phyloP scores from a whole-genome alignment of 2,797 vertebrate genomes.

The Sebastes itinus region DNA sequence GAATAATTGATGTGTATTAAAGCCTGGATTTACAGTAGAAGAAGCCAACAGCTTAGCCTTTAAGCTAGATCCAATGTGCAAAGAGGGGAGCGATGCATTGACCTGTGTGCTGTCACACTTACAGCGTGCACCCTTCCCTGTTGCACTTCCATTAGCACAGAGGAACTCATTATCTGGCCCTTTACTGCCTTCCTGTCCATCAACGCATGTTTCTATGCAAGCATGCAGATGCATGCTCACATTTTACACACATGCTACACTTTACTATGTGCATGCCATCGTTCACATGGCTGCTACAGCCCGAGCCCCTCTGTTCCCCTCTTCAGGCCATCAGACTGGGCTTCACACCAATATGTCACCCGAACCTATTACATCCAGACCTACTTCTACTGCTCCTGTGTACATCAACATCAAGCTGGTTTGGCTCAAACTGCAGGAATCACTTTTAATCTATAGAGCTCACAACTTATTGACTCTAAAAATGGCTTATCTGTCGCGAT shows the following conservation, averaged over 20 bases:
- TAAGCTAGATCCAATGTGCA: not conserved
- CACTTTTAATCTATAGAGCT: not conserved
- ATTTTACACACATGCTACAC: conserved; percentile 29
- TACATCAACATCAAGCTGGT: not conserved
- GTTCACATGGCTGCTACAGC: conserved; percentile 18
- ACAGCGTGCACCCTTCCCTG: not conserved
- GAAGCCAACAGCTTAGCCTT: conserved; percentile 2
- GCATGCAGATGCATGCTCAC: not conserved
- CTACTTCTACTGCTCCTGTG: not conserved
- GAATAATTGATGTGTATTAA: conserved; percentile 44
- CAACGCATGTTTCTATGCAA: conserved; percentile 12
- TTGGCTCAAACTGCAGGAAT: not conserved
- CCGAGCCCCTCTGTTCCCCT: not conserved
- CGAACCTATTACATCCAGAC: not conserved
- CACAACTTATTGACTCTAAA: not conserved
- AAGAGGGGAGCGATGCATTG: not conserved
- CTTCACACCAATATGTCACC: not conserved
- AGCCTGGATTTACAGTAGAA: not conserved
- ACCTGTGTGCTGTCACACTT: conserved; percentile 3
- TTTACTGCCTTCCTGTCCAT: conserved; percentile 29
- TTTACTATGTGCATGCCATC: conserved; percentile 24
- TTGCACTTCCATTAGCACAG: conserved; percentile 37
- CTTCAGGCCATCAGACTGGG: conserved; percentile 1
- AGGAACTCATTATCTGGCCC: conserved; percentile 22
- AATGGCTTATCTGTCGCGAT: not conserved